Conservation (phyloP, 2,888 invertebrate species). For the Drosophila bunnanda region DNA sequence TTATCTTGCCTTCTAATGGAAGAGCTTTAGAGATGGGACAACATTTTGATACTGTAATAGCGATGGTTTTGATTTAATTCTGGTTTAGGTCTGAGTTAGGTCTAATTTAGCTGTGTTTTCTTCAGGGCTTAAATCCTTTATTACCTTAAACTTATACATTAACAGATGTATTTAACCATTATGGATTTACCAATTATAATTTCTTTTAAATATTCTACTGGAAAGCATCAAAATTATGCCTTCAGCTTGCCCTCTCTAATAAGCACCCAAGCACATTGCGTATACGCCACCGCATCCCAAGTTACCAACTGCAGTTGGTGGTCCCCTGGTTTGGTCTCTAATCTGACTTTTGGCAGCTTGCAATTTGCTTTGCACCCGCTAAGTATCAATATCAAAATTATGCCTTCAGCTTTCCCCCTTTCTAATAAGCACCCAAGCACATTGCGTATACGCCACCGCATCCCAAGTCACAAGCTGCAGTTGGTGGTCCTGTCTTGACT, state of each 20-base stretch:
- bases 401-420: not conserved
- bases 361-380: conserved; percentile 73
- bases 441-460: conserved; percentile 32
- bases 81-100: too few species aligned
- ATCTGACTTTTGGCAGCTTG: conserved; percentile 69
- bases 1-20: conserved; percentile 35
- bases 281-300: conserved; percentile 25
- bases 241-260: not conserved
- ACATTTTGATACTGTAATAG: fast-evolving
- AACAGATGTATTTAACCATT: too few species aligned
- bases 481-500: conserved; percentile 60
- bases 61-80: not conserved
- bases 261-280: conserved; percentile 6
- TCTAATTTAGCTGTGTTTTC: too few species aligned
- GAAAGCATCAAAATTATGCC: too few species aligned
- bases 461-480: not conserved
- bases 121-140: not conserved
- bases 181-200: not conserved
- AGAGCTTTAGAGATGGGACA: not conserved
- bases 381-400: conserved; percentile 21
- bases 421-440: not conserved
- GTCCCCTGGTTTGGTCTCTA: conserved; percentile 60
- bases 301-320: conserved; percentile 21
- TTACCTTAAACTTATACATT: too few species aligned
- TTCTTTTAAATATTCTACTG: not conserved